These are phyloP conservation scores for Pogonognathellus flavescens DNA, from an alignment of 1,140 invertebrate species.

Conservation along the genomic window DNA sequence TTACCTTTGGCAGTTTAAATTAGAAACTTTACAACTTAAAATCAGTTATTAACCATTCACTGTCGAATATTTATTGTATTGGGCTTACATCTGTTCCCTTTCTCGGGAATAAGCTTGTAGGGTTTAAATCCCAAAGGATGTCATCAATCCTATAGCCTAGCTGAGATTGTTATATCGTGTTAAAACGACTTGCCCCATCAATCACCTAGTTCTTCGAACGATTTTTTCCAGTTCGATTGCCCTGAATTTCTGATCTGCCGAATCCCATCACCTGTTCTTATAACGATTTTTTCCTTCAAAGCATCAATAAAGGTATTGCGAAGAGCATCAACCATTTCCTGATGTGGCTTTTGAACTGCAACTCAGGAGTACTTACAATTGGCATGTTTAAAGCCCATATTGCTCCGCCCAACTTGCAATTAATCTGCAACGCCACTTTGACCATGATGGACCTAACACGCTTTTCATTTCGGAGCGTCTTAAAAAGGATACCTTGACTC, in stretches of 20 bases:
- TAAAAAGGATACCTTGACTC: conserved; percentile 86
- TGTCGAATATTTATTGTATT: too few relatives aligned
- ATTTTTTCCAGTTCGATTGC: conserved; percentile 65
- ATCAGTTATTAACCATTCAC: too few relatives aligned
- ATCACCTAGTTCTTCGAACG: conserved; percentile 76
- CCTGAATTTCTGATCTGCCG: background rate
- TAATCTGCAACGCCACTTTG: too few relatives aligned
- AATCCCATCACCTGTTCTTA: background rate
- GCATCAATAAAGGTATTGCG: background rate
- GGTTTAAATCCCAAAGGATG: conserved; percentile 79
- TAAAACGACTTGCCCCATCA: conserved; percentile 82
- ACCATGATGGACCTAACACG: too few relatives aligned
- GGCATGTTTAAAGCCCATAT: conserved; percentile 83
- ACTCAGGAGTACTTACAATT: conserved; percentile 82
- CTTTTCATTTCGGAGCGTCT: too few relatives aligned
- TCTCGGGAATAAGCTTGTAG: conserved; percentile 73
- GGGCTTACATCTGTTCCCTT: background rate
- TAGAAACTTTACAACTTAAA: too few relatives aligned
- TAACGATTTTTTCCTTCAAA: background rate
- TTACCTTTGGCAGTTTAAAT: conserved; percentile 70
- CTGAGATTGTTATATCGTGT: conserved; percentile 93
- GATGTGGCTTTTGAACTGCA: too few relatives aligned
- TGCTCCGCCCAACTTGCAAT: too few relatives aligned
- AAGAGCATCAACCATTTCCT: too few relatives aligned
- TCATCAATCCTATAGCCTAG: conserved; percentile 92